Base-by-base conservation (phyloP, 2,888 invertebrate species). In the Amblyteles armatorius region DNA sequence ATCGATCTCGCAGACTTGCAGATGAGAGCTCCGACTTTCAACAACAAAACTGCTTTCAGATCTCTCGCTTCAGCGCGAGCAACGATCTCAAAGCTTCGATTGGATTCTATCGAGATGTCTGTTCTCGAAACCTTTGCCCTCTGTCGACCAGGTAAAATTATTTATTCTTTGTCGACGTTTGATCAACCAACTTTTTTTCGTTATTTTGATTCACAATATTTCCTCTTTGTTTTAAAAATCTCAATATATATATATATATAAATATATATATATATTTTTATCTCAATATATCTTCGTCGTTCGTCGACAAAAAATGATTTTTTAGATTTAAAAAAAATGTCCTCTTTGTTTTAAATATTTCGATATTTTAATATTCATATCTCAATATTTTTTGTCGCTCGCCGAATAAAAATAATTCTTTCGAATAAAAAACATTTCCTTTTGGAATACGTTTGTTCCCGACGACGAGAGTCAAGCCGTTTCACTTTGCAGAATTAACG, bases 91-190 rank as follows among this genome's bases (percentile, higher is more conserved):
- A 92, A 93, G 74, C 83, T 95, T 79, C 92, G 92, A 4, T 94
- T 94, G 9, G 95, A 95, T 87, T 91, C 94, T 16, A 91, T 94
- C 89, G 95, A 95, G 82, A 86, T 95, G 3, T 94, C 94, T n/a
- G 92, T 94, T 69, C 88, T 95, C 33, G 95, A 95, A 90, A 94
- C 95, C 0, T 92, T 95, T 26, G 93, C 94, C 29, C 91, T 95
- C 16, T 95, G 95, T 83, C 92, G 95, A 16, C 94, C 94, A 90
- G 95, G 95, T 95, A 90, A 90, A 71, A 36, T 33, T 67, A 77
- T 52, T 5, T 52, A 0, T 0, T 19, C 44, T 44, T 44, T 13
- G 3, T 3, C 50, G 16, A 7, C 4, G 36, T 13, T 6, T 22
- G 22, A 22, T 22, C 36, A 29, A 60, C 22, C 26, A 1, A 1